Evolutionary conservation across 2,888 invertebrate genomes (phyloP), one percentile per base, ranked within the genome.

Genomic region (Portevinia maculata): DNA sequence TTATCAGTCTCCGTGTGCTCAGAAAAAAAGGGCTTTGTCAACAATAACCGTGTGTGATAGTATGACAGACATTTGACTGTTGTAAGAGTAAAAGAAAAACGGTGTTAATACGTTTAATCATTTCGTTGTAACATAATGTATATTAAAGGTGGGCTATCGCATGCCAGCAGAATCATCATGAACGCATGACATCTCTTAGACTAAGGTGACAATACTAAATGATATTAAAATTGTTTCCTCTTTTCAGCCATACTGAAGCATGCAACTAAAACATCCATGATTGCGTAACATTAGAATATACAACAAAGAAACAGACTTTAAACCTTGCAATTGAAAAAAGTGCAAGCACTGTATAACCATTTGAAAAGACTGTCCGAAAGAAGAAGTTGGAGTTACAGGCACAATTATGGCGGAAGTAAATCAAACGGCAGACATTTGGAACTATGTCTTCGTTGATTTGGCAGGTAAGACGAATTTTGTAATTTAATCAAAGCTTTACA

Each of bases 401-500:
- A 90, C 89, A 86, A 92, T 92, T 92, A 92, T 92, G 89, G 89
- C 93, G 86, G 92, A 93, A 86, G 93, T 93, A 88, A 94, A 93
- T 89, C 92, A 93, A 73, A 91, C 94, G 60, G 91, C 92, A 39
- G 92, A 92, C 86, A 93, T 93, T 79, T 95, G 94, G 91, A 91
- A 94, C 85, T 92, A 91, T 84, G 86, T 94, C 67, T 94, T 95
- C 87, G 90, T 90, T 71, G 95, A 95, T 85, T 88, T 94, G 86
- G 93, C 94, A 85, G 95, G 95, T 95, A 88, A 87, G 81, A 8
- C 13, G 41, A 70, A 59, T 70, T 50, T 52, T 28, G 24, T 50
- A 65, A 55, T 34, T 59, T 28, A 28, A 13, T 28, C 1, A 30
- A 11, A n/a, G 34, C 53, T 11, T 37, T 8, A 34, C 5, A 5